Evolutionary conservation across 2,113 vertebrate species (phyloP).

Genomic region (Muscicapa adusta): DNA sequence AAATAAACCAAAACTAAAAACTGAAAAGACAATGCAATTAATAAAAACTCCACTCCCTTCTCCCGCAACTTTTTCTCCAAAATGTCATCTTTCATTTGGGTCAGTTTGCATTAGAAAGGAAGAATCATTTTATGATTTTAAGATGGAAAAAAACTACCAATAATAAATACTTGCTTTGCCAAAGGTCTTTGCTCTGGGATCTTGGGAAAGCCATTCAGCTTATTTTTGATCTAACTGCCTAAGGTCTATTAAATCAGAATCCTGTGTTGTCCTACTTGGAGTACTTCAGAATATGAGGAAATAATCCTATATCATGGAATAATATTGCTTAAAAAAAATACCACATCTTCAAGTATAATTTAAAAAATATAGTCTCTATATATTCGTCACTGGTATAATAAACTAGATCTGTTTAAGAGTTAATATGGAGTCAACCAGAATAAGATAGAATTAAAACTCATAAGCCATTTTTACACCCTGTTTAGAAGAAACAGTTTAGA

Average conservation of each 20-base stretch:
- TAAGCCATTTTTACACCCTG: not conserved
- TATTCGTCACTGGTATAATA: not conserved
- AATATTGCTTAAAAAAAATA: not conserved
- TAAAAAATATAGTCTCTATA: not conserved
- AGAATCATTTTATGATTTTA: not conserved
- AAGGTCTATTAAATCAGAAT: not conserved
- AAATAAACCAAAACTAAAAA: not conserved
- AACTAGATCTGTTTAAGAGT: not conserved
- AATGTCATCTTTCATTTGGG: not conserved
- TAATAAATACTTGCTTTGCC: not conserved
- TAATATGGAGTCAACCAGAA: not conserved
- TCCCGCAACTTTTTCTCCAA: not conserved
- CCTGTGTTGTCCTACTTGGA: not conserved
- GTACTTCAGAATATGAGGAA: not conserved
- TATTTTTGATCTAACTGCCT: not conserved
- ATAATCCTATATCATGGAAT: not conserved
- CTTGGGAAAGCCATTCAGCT: not conserved
- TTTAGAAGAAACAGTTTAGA: not conserved
- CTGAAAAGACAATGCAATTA: not conserved
- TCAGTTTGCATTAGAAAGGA: not conserved
- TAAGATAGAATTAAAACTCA: not conserved
- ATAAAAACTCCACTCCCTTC: not conserved
- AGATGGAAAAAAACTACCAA: rapidly evolving
- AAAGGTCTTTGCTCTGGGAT: not conserved
- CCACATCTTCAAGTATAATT: not conserved